Percentiles rank a stretch among this genome's conserved stretches.
These are phyloP conservation scores for Lophius americanus DNA, from an alignment of 2,797 vertebrate species.

Conservation along the genomic window DNA sequence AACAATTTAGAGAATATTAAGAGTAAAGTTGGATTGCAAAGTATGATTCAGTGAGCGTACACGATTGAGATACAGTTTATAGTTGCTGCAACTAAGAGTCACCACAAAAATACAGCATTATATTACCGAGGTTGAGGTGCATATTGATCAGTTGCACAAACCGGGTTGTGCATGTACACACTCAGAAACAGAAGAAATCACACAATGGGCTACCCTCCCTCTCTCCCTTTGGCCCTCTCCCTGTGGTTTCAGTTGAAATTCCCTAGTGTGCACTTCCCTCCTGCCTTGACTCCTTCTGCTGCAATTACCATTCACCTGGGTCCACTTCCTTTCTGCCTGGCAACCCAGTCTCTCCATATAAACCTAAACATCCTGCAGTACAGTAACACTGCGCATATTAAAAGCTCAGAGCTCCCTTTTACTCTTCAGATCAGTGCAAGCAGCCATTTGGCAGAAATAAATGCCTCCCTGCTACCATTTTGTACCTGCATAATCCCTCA, in stretches of 20 bases:
- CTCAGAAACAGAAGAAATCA: slow-evolving; percentile 18
- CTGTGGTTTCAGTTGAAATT: slow-evolving; percentile 49
- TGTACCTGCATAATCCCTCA: slow-evolving; percentile 49
- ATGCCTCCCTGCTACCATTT: slow-evolving; percentile 46
- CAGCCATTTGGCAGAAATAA: slow-evolving; percentile 55
- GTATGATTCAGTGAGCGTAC: not conserved
- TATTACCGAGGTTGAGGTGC: not conserved
- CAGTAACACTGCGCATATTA: slow-evolving; percentile 52
- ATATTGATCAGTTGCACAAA: not conserved
- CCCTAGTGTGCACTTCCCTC: slow-evolving; percentile 42
- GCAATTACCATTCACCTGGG: slow-evolving; percentile 69
- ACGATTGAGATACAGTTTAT: not conserved
- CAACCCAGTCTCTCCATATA: slow-evolving; percentile 50
- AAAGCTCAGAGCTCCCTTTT: slow-evolving; percentile 62
- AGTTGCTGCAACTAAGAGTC: not conserved
- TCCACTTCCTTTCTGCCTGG: slow-evolving; percentile 63
- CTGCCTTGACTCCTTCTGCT: slow-evolving; percentile 40
- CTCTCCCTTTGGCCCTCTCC: slow-evolving; percentile 12
- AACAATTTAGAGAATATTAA: too few species aligned
- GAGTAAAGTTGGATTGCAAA: not conserved
- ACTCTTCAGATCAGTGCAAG: slow-evolving; percentile 48
- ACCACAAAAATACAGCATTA: not conserved
- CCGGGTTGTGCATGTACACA: not conserved
- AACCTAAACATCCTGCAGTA: slow-evolving; percentile 53
- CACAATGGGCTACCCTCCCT: slow-evolving; percentile 3